Evolutionary conservation across 2,113 vertebrate genomes (phyloP), one percentile per base, ranked within the genome.

Genomic region (Natator depressus): DNA sequence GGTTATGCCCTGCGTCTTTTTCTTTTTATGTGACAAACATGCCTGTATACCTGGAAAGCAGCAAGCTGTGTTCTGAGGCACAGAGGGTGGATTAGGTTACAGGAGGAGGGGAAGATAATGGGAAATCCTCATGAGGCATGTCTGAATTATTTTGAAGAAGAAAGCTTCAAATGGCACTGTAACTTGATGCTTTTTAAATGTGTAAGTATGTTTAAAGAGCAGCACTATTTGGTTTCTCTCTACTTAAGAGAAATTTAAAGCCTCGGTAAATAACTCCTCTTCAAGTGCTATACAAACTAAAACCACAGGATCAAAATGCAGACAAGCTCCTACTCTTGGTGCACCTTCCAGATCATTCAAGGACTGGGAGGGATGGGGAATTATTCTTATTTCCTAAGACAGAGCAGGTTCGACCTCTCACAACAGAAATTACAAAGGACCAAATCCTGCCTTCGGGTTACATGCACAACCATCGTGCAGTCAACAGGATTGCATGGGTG

Each of bases 101-200:
- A 84, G 85, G n/a, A 90, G 93, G 97, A 86, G 90, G 87, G 88
- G 92, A 93, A 89, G 88, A 93, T 80, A 95, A 96, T 3, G 1
- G 84, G 90, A 89, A 93, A 90, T 89, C 84, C 97, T 98, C 95
- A 46, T 92, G 89, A 97, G 94, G 91, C 84, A 79, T 86, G 91
- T 35, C 95, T 89, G 94, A 96, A 96, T 98, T 93, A 91, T 84
- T 93, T 97, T 98, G 96, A 92, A 97, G 93, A 94, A 94, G 96
- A 97, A 98, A 96, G 72, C 93, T 96, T 98, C 96, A 97, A 97
- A 95, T 96, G 94, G 96, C 96, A 97, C 92, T 96, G 97, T 97
- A 98, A 98, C 96, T 96, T 91, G 96, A 98, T 93, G 95, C 97
- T 96, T 93, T 97, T 94, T 94, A 93, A 90, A 47, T 93, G 96